Conservation (phyloP, 2,888 invertebrate species). For the Bugula neritina region DNA sequence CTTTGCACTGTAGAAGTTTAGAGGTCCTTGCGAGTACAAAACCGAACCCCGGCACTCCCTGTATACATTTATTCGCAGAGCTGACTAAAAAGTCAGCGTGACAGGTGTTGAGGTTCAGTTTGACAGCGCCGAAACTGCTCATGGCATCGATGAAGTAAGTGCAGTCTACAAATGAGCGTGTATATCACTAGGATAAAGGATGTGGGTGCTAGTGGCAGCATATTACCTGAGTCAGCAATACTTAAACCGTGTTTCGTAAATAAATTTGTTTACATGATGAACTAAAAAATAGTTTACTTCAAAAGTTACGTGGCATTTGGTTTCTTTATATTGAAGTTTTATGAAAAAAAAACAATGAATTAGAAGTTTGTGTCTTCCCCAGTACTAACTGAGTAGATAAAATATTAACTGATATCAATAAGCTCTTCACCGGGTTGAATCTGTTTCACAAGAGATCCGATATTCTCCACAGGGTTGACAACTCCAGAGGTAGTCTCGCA, state of each 20-base stretch:
- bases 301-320: too few species aligned
- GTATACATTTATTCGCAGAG: conserved; percentile 57
- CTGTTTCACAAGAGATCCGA: conserved; percentile 50
- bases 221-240: too few species aligned
- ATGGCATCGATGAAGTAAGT: conserved; percentile 56
- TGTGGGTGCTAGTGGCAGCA: too few species aligned
- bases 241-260: too few species aligned
- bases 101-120: conserved; percentile 43
- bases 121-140: conserved; percentile 56
- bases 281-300: too few species aligned
- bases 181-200: too few species aligned
- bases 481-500: conserved; percentile 57
- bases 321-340: too few species aligned
- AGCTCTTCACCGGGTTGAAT: conserved; percentile 37
- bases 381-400: background rate
- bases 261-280: too few species aligned
- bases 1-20: conserved; percentile 50
- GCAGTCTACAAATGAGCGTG: conserved; percentile 36
- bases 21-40: conserved; percentile 51
- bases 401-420: background rate
- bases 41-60: conserved; percentile 57
- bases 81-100: conserved; percentile 54
- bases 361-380: too few species aligned
- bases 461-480: conserved; percentile 52
- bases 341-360: too few species aligned